Evolutionary conservation across 2,797 vertebrate species (phyloP), one percentile per base, ranked within the genome.

Genomic region (Neosilurus hyrtlii): DNA sequence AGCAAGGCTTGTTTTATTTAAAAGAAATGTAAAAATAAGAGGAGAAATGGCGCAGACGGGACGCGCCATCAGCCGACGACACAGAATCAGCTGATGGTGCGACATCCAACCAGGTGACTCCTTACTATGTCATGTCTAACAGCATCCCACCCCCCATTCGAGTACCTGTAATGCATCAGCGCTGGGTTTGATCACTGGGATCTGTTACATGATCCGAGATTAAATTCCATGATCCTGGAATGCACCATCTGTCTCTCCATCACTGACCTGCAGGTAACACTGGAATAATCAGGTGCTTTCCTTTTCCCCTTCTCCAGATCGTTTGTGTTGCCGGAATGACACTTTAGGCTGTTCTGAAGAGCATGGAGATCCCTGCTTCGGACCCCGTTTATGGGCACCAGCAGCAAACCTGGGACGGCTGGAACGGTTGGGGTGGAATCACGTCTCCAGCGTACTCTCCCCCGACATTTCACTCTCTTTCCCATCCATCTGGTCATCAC

Each of bases 301-400:
- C 49, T 78, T 26, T 26, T 77, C 11, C 22, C 51, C 37, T 78
- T 11, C 15, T 57, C 10, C 56, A 77, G 65, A 20, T 16, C 51
- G 61, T 54, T 37, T 67, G 51, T 61, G 54, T 83, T 83, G 49
- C 82, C 62, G 22, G 66, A 67, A 82, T 59, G 59, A 24, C 15
- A 66, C 26, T 24, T 10, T 63, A 82, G 63, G 73, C n/a, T 52
- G 83, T 1, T 84, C 85, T 85, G 87, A 88, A 71, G 74, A 89
- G 30, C 37, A 94, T 93, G 92, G 90, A 94, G 61, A 86, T 89
- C 84, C 84, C 87, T 5, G 43, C 89, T 26, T 73, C 82, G 49
- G 89, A 90, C 85, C 90, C 91, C 52, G 86, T 18, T 70, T 87
- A 84, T 54, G 57, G 49, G n/a, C 24, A 86, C 9, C 51, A 88